These are phyloP conservation scores for Agonopterix alstromeriana DNA, from an alignment of 2,888 invertebrate species.

Conservation along the genomic window DNA sequence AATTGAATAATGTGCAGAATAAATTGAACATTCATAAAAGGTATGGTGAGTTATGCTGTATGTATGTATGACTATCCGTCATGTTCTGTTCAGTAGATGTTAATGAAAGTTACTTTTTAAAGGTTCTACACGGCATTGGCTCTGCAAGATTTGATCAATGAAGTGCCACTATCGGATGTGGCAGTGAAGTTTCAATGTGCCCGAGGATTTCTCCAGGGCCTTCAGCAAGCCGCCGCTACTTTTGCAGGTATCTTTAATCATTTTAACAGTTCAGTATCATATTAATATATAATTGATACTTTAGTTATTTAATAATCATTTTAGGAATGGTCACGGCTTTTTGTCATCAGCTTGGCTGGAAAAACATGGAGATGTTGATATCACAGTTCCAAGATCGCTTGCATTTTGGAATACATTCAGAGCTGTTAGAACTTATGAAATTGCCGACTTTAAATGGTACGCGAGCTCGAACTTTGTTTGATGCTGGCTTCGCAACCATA, in stretches of 20 bases:
- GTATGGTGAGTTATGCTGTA: constrained; percentile 37
- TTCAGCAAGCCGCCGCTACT: constrained; percentile 96
- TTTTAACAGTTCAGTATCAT: not conserved
- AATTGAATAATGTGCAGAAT: constrained; percentile 70
- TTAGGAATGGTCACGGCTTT: constrained; percentile 98
- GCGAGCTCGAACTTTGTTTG: constrained; percentile 89
- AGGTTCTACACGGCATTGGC: constrained; percentile 94
- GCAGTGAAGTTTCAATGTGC: constrained; percentile 91
- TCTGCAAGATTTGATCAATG: constrained; percentile 94
- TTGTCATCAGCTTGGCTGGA: constrained; percentile 95
- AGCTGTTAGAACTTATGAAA: constrained; percentile 93
- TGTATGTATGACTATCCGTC: not conserved
- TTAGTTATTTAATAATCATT: not conserved
- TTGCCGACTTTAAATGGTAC: constrained; percentile 89
- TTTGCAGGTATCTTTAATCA: constrained; percentile 84
- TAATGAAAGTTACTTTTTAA: constrained; percentile 1
- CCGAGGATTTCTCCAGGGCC: constrained; percentile 92
- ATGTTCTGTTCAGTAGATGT: not conserved
- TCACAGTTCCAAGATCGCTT: constrained; percentile 95
- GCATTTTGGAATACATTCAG: constrained; percentile 95
- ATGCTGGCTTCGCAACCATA: constrained; percentile 87
- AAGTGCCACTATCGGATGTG: constrained; percentile 87
- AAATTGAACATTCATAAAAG: constrained; percentile 80
- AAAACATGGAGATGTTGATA: constrained; percentile 90
- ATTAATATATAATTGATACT: not conserved